These are phyloP conservation scores for Bothrops jararaca DNA, from an alignment of 2,113 vertebrate genomes.

Conservation along the genomic window DNA sequence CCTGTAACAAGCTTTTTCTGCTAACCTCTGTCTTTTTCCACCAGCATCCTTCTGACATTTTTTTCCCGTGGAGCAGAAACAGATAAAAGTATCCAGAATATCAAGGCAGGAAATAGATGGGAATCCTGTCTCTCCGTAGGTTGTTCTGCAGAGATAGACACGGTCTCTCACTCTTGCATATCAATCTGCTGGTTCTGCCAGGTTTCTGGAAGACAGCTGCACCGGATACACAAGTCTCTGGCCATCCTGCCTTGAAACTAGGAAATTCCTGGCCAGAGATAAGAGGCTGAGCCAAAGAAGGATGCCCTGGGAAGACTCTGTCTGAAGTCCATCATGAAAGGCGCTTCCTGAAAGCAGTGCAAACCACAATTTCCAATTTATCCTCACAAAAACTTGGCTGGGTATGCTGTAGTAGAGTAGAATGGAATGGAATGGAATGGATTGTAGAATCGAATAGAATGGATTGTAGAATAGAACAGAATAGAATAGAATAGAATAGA, in stretches of 20 bases:
- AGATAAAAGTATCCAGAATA: conserved; percentile 4
- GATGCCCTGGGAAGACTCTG: too few relatives aligned
- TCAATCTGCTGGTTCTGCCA: conserved; percentile 25
- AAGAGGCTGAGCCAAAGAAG: neutral
- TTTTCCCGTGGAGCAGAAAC: neutral
- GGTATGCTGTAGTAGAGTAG: too few relatives aligned
- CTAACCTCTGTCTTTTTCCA: neutral
- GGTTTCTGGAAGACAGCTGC: conserved; percentile 50
- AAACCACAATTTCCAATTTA: neutral
- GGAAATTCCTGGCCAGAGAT: conserved; percentile 45
- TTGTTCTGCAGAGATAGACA: conserved; percentile 19
- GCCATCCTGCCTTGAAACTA: conserved; percentile 37
- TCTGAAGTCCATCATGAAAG: neutral
- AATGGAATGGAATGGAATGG: fast-evolving
- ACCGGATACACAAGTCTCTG: neutral
- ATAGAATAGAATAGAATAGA: too few relatives aligned
- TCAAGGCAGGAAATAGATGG: conserved; percentile 35
- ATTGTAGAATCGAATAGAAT: too few relatives aligned
- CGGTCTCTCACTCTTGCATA: conserved; percentile 18
- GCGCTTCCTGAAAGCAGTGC: neutral
- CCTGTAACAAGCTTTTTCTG: neutral
- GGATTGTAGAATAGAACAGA: too few relatives aligned
- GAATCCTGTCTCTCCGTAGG: conserved; percentile 15
- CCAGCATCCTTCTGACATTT: neutral
- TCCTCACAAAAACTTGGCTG: neutral